Conservation (phyloP, 2,113 vertebrate species). For the Abramis brama region DNA sequence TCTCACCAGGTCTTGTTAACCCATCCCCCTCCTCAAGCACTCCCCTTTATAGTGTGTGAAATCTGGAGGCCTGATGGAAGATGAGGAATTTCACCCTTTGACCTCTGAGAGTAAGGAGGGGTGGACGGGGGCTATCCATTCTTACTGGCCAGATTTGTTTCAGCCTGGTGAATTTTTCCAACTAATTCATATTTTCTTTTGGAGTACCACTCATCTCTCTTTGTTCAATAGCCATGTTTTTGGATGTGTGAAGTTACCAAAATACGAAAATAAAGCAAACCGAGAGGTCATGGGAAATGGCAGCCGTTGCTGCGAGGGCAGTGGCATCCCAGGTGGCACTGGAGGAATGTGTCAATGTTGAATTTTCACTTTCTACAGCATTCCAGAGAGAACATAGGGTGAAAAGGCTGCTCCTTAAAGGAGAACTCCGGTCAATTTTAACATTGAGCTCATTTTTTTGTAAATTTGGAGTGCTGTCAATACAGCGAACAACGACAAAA, state of each 20-base stretch:
- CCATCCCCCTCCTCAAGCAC: conserved; percentile 10
- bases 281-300: conserved; percentile 51
- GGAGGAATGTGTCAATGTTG: conserved; percentile 31
- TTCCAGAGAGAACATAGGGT: conserved; percentile 36
- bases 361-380: conserved; percentile 15
- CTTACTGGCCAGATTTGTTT: conserved; percentile 40
- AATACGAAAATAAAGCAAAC: conserved; percentile 16
- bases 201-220: conserved; percentile 41
- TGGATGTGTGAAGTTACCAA: conserved; percentile 25
- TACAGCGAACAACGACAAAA: too few relatives aligned
- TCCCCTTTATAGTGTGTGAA: conserved; percentile 38
- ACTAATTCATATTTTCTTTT: conserved; percentile 49
- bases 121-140: conserved; percentile 31
- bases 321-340: conserved; percentile 23
- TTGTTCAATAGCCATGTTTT: conserved; percentile 39
- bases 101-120: conserved; percentile 32
- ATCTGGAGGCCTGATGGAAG: conserved; percentile 56
- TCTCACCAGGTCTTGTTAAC: conserved; percentile 11
- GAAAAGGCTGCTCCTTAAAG: conserved; percentile 1
- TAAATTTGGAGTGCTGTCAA: too few relatives aligned
- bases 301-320: conserved; percentile 11
- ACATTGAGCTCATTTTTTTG: too few relatives aligned
- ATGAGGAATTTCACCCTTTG: conserved; percentile 59
- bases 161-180: conserved; percentile 34
- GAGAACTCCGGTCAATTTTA: too few relatives aligned